A percentile compares a stretch with the other conserved stretches of the same genome.
Conservation (phyloP, 2,888 invertebrate species). For the Coenonympha arcania region DNA sequence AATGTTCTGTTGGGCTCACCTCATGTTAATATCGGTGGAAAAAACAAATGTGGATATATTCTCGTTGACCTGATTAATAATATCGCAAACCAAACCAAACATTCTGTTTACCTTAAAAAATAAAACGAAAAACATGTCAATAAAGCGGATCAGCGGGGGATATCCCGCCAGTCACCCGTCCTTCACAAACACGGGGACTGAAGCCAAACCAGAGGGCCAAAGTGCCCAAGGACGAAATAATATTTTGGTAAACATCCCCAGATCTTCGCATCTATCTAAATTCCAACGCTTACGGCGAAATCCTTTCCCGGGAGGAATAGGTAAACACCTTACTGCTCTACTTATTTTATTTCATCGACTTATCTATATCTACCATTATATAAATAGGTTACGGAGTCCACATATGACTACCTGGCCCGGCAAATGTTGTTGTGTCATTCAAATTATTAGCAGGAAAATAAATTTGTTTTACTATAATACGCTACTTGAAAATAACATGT, state of each 20-base stretch:
- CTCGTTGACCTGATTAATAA: neutral
- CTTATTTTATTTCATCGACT: neutral
- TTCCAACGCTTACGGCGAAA: neutral
- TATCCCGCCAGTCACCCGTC: slow-evolving; percentile 4
- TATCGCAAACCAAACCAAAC: neutral
- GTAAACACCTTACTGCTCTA: neutral
- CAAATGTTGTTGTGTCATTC: neutral
- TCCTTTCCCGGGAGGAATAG: neutral
- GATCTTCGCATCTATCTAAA: slow-evolving; percentile 2
- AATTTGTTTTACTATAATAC: too few species aligned
- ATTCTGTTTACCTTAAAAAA: neutral
- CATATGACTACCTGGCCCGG: too few species aligned
- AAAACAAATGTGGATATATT: neutral
- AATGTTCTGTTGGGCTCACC: too few species aligned
- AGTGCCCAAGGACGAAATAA: neutral
- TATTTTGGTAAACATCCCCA: neutral
- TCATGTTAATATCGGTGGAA: too few species aligned
- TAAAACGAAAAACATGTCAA: slow-evolving; percentile 8
- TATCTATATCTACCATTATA: neutral
- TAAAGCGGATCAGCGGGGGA: slow-evolving; percentile 7
- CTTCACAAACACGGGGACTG: neutral
- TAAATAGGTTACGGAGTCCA: too few species aligned
- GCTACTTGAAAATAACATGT: too few species aligned
- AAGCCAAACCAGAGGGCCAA: slow-evolving; percentile 4
- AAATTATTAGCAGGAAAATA: too few species aligned